Percentiles rank a stretch among this genome's conserved stretches.
These are phyloP conservation scores for Petrocephalus zakoni DNA, from an alignment of 2,113 vertebrate species.

Conservation along the genomic window DNA sequence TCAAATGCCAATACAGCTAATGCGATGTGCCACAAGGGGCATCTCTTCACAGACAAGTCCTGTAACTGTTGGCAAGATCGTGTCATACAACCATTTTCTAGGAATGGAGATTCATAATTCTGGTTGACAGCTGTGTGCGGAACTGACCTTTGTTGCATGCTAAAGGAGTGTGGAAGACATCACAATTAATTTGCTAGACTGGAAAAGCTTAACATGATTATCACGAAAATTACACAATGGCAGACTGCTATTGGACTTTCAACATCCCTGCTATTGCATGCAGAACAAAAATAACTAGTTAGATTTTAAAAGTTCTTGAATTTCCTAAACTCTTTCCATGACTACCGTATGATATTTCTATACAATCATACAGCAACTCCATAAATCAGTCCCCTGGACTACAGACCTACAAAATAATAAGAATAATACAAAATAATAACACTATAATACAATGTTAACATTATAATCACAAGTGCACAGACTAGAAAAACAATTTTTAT, in stretches of 20 bases:
- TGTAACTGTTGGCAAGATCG: neutral
- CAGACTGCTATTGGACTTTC: neutral
- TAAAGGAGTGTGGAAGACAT: neutral
- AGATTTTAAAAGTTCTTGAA: neutral
- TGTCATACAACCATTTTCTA: neutral
- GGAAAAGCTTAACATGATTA: slow-evolving; percentile 13
- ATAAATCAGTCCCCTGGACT: neutral
- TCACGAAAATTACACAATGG: neutral
- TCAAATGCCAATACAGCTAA: neutral
- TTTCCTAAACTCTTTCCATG: neutral
- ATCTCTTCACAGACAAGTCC: neutral
- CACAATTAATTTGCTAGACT: slow-evolving; percentile 7
- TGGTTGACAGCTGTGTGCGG: neutral
- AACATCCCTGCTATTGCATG: neutral
- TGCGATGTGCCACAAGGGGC: neutral
- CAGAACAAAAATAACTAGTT: slow-evolving; percentile 1
- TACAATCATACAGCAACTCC: neutral
- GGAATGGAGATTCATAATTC: slow-evolving; percentile 4
- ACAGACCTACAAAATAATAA: neutral
- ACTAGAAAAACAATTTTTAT: neutral
- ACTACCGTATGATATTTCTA: neutral
- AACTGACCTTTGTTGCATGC: slow-evolving; percentile 4
- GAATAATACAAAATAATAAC: neutral
- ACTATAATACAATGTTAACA: neutral
- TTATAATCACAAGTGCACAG: neutral